Evolutionary conservation across 1,140 invertebrate genomes (phyloP).

Genomic region (Pseudachorutes palmiensis): DNA sequence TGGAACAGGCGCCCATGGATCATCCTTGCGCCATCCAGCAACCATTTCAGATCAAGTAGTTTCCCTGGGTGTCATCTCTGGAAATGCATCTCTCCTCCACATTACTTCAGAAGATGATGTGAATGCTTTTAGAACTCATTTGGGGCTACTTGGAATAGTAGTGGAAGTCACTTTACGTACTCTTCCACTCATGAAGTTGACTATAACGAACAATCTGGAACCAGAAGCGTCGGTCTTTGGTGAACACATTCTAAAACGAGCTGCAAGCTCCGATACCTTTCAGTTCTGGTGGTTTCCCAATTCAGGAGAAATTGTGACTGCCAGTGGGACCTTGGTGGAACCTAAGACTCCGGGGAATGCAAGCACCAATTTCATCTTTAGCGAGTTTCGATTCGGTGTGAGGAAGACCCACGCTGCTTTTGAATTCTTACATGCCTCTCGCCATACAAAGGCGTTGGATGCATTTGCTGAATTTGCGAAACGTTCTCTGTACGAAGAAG

Average conservation of each 20-base stretch:
- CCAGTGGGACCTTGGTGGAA: not conserved
- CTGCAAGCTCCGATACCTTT: not conserved
- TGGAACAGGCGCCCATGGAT: slow-evolving; percentile 23
- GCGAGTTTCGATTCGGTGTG: not conserved
- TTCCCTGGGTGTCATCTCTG: slow-evolving; percentile 14
- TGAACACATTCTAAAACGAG: not conserved
- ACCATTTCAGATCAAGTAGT: slow-evolving; percentile 22
- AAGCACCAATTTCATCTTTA: not conserved
- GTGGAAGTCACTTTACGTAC: slow-evolving; percentile 17
- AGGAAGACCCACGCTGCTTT: not conserved
- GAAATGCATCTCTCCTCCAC: not conserved
- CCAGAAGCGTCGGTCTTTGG: not conserved
- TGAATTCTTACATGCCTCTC: not conserved
- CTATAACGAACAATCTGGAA: not conserved
- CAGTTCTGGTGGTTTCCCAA: not conserved
- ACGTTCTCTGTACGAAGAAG: not conserved
- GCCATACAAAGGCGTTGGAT: not conserved
- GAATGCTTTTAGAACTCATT: slow-evolving; percentile 20
- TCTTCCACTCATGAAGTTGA: slow-evolving; percentile 16
- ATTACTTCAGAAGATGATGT: slow-evolving; percentile 12
- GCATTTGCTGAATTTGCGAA: slow-evolving; percentile 1
- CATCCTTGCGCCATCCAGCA: slow-evolving; percentile 5
- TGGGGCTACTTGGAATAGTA: slow-evolving; percentile 21
- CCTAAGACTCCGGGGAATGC: not conserved
- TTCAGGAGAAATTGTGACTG: not conserved